phyloP scores from a whole-genome alignment of 2,113 vertebrate species.

The Stictonetta naevosa region DNA sequence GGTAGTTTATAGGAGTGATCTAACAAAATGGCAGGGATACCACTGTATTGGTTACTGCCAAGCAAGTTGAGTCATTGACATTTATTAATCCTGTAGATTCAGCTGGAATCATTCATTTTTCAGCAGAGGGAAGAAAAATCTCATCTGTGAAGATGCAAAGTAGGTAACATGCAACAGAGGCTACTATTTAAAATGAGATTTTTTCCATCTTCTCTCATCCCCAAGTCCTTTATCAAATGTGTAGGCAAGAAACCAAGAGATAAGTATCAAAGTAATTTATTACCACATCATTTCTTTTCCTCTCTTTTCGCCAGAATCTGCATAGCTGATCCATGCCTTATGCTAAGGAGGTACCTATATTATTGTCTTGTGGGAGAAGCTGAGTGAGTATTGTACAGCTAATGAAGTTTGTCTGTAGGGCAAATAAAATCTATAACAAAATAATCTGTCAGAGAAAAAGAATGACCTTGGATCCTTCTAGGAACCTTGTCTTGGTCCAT shows the following conservation, averaged over 20 bases:
- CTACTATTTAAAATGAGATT: neutral
- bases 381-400: neutral
- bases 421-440: slow-evolving; percentile 72
- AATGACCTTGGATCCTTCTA: neutral
- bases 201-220: neutral
- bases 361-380: neutral
- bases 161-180: neutral
- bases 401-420: slow-evolving; percentile 42
- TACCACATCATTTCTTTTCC: neutral
- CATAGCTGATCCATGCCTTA: neutral
- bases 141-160: neutral
- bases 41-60: neutral
- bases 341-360: neutral
- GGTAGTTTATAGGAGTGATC: neutral
- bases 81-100: neutral
- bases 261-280: neutral
- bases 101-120: neutral
- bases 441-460: slow-evolving; percentile 36
- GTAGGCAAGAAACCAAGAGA: neutral
- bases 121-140: neutral
- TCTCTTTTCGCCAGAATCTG: neutral
- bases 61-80: neutral
- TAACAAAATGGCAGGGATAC: neutral
- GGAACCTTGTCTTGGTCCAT: slow-evolving; percentile 9
- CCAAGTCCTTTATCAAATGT: neutral